Base-by-base conservation (phyloP, 1,140 invertebrate genomes). In the Drosophila jambulina region DNA sequence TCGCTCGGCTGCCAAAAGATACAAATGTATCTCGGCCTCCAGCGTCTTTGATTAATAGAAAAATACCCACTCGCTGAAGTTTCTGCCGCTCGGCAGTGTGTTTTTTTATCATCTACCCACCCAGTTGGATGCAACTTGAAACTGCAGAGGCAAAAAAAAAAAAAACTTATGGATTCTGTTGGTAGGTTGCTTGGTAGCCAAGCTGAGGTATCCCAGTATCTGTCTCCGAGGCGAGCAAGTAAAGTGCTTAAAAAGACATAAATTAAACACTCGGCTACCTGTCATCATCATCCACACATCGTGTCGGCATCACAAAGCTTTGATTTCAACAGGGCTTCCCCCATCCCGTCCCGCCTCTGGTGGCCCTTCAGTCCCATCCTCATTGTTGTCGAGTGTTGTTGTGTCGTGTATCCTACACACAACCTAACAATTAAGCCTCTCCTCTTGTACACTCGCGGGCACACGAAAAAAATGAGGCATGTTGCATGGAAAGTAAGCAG, bases 171-270 rank as follows among this genome's bases (percentile, higher is more conserved):
- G 48, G 27, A 71, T 71, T 71, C 53, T 59, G 51, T 38, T 40
- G 27, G 19, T 25, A 19, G 51, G 32, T 54, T 25, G 49, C 15
- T 15, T 12, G 19, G 29, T 36, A 43, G 21, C 42, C 42, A 6
- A 46, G 45, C 45, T 23, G n/a, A 43, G 46, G 42, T n/a, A 62
- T 48, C 43, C 48, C 48, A 64, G 62, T 68, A 43, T 69, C 27
- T 65, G 53, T 64, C 67, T 69, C 71, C 77, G 70, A 61, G 75
- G 78, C 80, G 65, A 67, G 62, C 63, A 19, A 40, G 65, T 42
- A 72, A 88, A 90, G 85, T 90, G 78, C 85, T 90, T 90, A 90
- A 90, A 90, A 90, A 85, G 85, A 90, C 85, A 90, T 90, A 90
- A 85, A 90, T 90, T 90, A 90, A 90, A 90, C 81, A 90, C 86